Percentiles rank a stretch among this genome's conserved stretches.
phyloP scores from a whole-genome alignment of 1,140 invertebrate genomes.

The Homalodisca vitripennis region DNA sequence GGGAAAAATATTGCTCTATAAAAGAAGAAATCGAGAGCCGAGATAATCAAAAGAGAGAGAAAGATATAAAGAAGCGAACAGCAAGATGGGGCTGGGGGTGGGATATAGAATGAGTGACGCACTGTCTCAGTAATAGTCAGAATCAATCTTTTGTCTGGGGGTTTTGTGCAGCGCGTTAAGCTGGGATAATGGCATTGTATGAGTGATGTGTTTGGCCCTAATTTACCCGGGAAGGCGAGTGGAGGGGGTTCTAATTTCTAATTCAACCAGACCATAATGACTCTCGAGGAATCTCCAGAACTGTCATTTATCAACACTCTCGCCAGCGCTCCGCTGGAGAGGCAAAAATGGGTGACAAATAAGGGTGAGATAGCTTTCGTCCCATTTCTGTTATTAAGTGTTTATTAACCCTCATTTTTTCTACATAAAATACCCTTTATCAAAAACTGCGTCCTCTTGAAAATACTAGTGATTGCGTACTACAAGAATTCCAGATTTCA shows the following conservation, averaged over 20 bases:
- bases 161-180: neutral
- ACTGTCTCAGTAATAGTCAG: slow-evolving; percentile 10
- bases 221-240: neutral
- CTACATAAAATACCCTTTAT: no score
- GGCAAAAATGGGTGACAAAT: slow-evolving; percentile 26
- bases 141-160: slow-evolving; percentile 18
- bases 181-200: slow-evolving; percentile 1
- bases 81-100: no score
- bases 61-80: neutral
- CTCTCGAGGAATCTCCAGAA: slow-evolving; percentile 23
- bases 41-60: neutral
- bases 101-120: neutral
- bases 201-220: slow-evolving; percentile 21
- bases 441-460: no score
- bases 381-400: slow-evolving; percentile 27
- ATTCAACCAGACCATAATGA: slow-evolving; percentile 25
- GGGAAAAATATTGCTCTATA: no score
- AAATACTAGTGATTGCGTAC: no score
- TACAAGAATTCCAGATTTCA: no score
- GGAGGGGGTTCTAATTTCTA: slow-evolving; percentile 24
- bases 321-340: neutral
- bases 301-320: slow-evolving; percentile 20
- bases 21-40: neutral
- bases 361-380: slow-evolving; percentile 16
- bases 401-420: slow-evolving; percentile 20